phyloP scores from a whole-genome alignment of 2,797 vertebrate genomes.

The Poecile montanus region DNA sequence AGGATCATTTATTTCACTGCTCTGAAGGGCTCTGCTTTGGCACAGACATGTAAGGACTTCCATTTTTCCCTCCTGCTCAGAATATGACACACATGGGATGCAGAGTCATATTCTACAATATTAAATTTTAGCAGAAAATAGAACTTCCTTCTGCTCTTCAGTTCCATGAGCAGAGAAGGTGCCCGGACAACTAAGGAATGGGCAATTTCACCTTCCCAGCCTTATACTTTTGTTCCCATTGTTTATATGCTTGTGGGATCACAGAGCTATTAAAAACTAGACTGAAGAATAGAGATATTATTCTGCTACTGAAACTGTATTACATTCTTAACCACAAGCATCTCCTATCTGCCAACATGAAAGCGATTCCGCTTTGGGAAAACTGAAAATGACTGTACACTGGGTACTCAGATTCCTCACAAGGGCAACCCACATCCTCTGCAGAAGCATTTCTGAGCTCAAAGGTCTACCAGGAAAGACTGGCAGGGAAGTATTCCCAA shows the following conservation, averaged over 20 bases:
- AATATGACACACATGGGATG: not conserved
- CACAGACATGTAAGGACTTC: rapidly evolving
- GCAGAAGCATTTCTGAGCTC: not conserved
- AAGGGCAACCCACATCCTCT: not conserved
- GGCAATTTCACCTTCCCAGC: not conserved
- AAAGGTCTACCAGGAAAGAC: not conserved
- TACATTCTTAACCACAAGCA: not conserved
- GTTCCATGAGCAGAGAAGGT: not conserved
- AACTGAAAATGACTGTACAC: not conserved
- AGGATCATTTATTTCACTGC: not conserved
- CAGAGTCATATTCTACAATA: not conserved
- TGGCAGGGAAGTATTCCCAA: not conserved
- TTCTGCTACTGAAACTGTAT: not conserved
- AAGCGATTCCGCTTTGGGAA: not conserved
- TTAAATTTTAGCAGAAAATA: not conserved
- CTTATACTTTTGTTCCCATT: not conserved
- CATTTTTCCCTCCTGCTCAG: not conserved
- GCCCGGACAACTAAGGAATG: not conserved
- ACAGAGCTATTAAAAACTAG: not conserved
- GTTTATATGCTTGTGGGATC: not conserved
- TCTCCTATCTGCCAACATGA: not conserved
- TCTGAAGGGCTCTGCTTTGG: not conserved
- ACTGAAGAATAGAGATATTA: not conserved
- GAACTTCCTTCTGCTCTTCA: not conserved
- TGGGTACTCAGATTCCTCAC: not conserved